Conservation (phyloP, 2,797 vertebrate species). For the Lacerta bilineata region DNA sequence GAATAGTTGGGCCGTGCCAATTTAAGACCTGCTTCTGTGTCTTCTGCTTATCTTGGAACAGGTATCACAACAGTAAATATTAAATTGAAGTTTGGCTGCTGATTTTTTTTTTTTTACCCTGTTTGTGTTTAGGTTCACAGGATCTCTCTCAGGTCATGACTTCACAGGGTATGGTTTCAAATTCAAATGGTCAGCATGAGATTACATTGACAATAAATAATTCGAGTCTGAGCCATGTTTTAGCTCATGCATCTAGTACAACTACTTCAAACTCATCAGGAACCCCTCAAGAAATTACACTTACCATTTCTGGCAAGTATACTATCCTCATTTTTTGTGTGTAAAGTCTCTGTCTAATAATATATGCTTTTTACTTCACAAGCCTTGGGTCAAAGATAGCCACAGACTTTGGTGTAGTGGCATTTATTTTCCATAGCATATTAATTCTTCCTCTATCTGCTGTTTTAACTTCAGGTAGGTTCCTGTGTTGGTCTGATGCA, state of each 20-base stretch:
- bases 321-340: slow-evolving; percentile 23
- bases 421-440: slow-evolving; percentile 33
- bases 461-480: too few species aligned
- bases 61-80: not conserved
- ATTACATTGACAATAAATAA: slow-evolving; percentile 99
- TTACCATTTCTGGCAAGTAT: slow-evolving; percentile 94
- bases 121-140: slow-evolving; percentile 84
- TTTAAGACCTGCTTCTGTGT: not conserved
- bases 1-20: not conserved
- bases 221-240: slow-evolving; percentile 91
- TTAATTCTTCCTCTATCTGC: not conserved
- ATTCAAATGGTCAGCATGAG: slow-evolving; percentile 86
- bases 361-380: not conserved
- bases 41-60: not conserved
- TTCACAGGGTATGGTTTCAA: slow-evolving; percentile 85
- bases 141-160: slow-evolving; percentile 93
- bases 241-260: slow-evolving; percentile 87
- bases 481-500: too few species aligned
- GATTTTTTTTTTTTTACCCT: not conserved
- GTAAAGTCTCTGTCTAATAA: not conserved
- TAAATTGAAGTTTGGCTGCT: not conserved
- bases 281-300: slow-evolving; percentile 94
- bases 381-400: too few species aligned
- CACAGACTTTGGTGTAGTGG: too few species aligned
- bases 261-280: slow-evolving; percentile 78